Evolutionary conservation across 2,888 invertebrate genomes (phyloP), one percentile per base, ranked within the genome.

Genomic region (Ypsolopha scabrella): DNA sequence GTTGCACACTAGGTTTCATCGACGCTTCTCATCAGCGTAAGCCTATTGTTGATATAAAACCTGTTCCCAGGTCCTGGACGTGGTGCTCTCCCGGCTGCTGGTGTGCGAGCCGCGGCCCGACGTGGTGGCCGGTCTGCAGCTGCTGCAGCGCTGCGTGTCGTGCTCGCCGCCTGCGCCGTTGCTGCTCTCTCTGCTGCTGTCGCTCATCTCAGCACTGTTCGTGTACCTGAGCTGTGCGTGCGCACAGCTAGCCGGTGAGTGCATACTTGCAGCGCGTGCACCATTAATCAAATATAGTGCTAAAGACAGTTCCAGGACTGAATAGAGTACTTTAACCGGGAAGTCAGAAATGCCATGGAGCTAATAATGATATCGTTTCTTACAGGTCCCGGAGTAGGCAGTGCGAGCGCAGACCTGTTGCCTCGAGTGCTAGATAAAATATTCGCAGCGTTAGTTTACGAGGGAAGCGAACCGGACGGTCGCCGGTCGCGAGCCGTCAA

Each of bases 171-270:
- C 87, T 52, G 94, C 96, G 78, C 94, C 97, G 1, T 85, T 94
- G 56, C 89, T 96, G 50, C 82, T 94, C 33, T 97, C 97, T 0
- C 90, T 93, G 49, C 77, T 96, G 52, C 82, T 98, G n/a, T 97
- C 97, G 0, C 95, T 96, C 77, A 93, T 97, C 58, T 97, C 97
- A 1, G 94, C 96, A 0, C 88, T 97, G 2, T 96, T 97, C 72
- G 94, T 96, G 35, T 97, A 96, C 81, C 88, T 97, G 24, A 94
- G 94, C 65, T 94, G 95, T 90, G 93, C 94, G 0, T 93, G 94
- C 41, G 93, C 93, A 61, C 93, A 94, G 64, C 89, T 93, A 56
- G 91, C 91, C 0, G 85, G 85, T 83, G 59, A 61, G 63, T 35
- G 10, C 24, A 24, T 4, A 24, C 24, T 24, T 96, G 53, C 89